Evolutionary conservation across 2,888 invertebrate genomes (phyloP), one percentile per base, ranked within the genome.

Genomic region (Shargacucullia verbasci): DNA sequence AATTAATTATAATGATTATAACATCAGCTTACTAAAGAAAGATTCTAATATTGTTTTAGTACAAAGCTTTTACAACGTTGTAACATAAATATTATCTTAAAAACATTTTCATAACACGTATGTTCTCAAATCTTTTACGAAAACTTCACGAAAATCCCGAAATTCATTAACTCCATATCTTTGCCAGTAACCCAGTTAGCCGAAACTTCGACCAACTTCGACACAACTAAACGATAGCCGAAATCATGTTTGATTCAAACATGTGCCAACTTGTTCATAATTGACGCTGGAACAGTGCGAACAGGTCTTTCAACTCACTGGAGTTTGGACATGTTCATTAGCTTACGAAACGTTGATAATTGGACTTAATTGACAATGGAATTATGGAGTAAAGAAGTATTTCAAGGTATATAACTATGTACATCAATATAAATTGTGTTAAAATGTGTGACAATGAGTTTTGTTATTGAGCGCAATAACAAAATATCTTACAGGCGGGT

Each of bases 201-300:
- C 6, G 14, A 46, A 66, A 66, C 65, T 66, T 52, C 12, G 34
- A 12, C 50, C 70, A 70, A 64, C 57, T 70, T 13, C 33, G 15
- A 64, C 52, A 66, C 65, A 70, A 70, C 70, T 52, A 45, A 57
- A 34, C 48, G 48, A 66, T 66, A 45, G 58, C 44, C 47, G 50
- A 70, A 58, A 67, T 67, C 67, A 70, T 70, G 71, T 70, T 65
- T 70, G 59, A 71, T 48, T 65, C 66, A 58, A 54, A 50, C 67
- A 67, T 49, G 53, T 57, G 45, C 70, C 64, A 65, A 67, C 65
- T 67, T 67, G 49, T 58, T 65, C 71, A 54, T 67, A 67, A 67
- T 67, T 67, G 66, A 48, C 31, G 34, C 44, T 47, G 40, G 70
- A 52, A 64, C 52, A 45, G 52, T 70, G 70, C 41, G 66, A 66